These are phyloP conservation scores for Drosophila austrosaltans DNA, from an alignment of 2,888 invertebrate genomes.

Conservation along the genomic window DNA sequence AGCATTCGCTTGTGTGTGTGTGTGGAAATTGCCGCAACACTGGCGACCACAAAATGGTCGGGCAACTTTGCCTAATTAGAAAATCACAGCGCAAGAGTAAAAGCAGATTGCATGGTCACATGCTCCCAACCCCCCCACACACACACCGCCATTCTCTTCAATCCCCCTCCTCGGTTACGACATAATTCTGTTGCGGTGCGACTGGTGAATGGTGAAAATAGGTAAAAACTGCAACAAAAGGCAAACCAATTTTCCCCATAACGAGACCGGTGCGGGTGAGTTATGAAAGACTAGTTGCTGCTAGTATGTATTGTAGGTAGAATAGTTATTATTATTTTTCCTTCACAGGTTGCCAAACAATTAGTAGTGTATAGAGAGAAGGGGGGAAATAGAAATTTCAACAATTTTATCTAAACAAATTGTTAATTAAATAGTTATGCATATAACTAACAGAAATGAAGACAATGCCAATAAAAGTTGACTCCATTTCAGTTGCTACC, in stretches of 20 bases:
- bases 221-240: constrained; percentile 19
- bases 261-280: not conserved
- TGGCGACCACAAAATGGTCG: constrained; percentile 62
- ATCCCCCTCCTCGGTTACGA: constrained; percentile 16
- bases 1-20: constrained; percentile 14
- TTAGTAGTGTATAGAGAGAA: constrained; percentile 64
- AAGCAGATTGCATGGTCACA: constrained; percentile 40
- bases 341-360: constrained; percentile 73
- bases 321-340: constrained; percentile 41
- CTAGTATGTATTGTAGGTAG: constrained; percentile 8
- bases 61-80: constrained; percentile 67
- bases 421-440: constrained; percentile 65
- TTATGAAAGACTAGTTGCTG: constrained; percentile 12
- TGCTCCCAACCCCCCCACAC: not conserved
- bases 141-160: not conserved
- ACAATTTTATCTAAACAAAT: constrained; percentile 54
- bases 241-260: not conserved
- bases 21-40: constrained; percentile 61
- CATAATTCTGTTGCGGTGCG: constrained; percentile 33
- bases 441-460: too few species aligned
- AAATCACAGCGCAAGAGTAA: constrained; percentile 63
- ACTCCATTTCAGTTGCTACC: too few species aligned
- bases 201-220: constrained; percentile 31
- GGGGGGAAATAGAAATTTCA: not conserved
- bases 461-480: too few species aligned